Evolutionary conservation across 2,797 vertebrate genomes (phyloP).

Genomic region (Anguilla obscura): DNA sequence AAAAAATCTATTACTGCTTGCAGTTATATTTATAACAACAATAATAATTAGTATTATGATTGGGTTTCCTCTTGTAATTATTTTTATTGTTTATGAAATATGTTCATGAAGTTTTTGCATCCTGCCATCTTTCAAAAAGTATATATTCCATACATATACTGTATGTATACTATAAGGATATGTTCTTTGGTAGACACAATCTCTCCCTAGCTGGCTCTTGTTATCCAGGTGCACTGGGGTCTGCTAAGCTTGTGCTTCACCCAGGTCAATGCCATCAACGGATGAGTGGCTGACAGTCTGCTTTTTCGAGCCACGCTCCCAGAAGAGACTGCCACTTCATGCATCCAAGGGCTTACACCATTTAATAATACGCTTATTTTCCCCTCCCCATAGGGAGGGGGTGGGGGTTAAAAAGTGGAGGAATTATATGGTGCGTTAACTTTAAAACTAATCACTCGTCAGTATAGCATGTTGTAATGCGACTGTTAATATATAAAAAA

Average conservation of each 20-base stretch:
- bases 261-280: constrained; percentile 56
- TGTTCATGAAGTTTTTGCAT: not conserved
- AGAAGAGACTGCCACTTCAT: constrained; percentile 67
- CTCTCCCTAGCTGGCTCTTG: not conserved
- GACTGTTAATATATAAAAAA: constrained; percentile 41
- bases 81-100: not conserved
- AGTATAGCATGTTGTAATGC: constrained; percentile 54
- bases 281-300: constrained; percentile 70
- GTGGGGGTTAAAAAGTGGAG: constrained; percentile 53
- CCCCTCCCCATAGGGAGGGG: constrained; percentile 39
- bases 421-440: constrained; percentile 69
- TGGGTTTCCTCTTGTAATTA: not conserved
- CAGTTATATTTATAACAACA: not conserved
- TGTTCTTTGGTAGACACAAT: not conserved
- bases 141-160: not conserved
- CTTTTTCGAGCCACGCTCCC: constrained; percentile 62
- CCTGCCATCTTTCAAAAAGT: too few relatives aligned
- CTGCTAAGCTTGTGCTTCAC: not conserved
- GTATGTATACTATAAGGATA: not conserved
- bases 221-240: not conserved
- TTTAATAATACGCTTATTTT: constrained; percentile 74
- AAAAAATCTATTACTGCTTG: too few relatives aligned
- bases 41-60: not conserved
- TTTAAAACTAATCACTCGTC: constrained; percentile 63
- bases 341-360: constrained; percentile 67